A percentile compares a stretch with the other conserved stretches of the same genome.
phyloP scores from a whole-genome alignment of 2,797 vertebrate species.

The Anguilla obscura region DNA sequence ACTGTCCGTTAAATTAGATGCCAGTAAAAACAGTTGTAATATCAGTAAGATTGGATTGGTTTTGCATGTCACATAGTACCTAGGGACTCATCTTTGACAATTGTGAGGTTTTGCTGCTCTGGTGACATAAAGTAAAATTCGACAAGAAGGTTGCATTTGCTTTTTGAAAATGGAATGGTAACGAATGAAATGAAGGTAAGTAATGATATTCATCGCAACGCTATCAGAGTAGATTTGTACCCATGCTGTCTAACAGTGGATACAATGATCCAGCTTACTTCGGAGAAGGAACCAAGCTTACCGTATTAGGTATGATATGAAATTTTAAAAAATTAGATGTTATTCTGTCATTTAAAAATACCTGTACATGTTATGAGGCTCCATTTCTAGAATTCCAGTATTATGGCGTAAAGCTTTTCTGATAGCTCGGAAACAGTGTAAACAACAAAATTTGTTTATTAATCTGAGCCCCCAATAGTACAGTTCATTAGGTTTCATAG shows the following conservation, averaged over 20 bases:
- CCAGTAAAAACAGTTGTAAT: not conserved
- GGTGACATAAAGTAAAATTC: not conserved
- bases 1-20: not conserved
- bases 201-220: not conserved
- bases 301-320: constrained; percentile 30
- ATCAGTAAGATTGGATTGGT: not conserved
- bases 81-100: not conserved
- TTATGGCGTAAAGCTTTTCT: not conserved
- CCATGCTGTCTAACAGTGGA: not conserved
- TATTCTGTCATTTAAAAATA: not conserved
- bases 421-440: not conserved
- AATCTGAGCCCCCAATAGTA: not conserved
- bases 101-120: not conserved
- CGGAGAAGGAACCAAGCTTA: constrained; percentile 35
- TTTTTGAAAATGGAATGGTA: not conserved
- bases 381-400: not conserved
- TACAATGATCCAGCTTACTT: constrained; percentile 20
- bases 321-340: not conserved
- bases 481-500: not conserved
- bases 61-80: not conserved
- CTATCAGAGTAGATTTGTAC: not conserved
- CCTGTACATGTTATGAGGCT: not conserved
- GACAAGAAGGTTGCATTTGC: not conserved
- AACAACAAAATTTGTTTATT: not conserved
- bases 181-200: not conserved